These are phyloP conservation scores for Pica pica DNA, from an alignment of 2,113 vertebrate species.

Conservation along the genomic window DNA sequence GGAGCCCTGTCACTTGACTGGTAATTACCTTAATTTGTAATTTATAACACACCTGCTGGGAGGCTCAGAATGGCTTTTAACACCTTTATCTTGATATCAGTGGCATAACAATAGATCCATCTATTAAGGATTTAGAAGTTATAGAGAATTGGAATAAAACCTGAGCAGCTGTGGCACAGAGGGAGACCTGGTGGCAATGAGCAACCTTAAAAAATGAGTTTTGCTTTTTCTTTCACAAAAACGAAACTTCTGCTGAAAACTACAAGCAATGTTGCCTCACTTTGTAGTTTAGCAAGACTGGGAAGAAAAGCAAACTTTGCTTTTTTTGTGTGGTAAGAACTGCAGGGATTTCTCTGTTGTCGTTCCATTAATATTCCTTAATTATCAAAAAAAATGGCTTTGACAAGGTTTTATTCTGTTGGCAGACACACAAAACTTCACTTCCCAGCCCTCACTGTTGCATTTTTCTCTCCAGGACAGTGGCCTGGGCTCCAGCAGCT, in stretches of 20 bases:
- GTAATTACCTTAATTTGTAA: not conserved
- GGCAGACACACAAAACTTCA: not conserved
- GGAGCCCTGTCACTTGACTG: not conserved
- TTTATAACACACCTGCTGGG: not conserved
- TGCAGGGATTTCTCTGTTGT: not conserved
- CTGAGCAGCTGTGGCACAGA: not conserved
- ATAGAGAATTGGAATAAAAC: not conserved
- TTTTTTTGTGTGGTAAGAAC: not conserved
- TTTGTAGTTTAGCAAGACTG: not conserved
- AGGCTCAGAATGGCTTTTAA: not conserved
- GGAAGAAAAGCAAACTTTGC: not conserved
- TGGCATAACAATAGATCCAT: not conserved
- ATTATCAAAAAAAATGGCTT: not conserved
- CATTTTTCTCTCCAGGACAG: not conserved
- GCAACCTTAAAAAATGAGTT: not conserved
- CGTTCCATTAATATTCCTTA: not conserved
- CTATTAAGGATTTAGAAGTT: not conserved
- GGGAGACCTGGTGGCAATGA: not conserved
- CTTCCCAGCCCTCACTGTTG: not conserved
- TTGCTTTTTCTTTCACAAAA: not conserved
- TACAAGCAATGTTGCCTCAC: not conserved
- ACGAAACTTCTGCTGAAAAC: not conserved
- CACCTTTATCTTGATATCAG: not conserved
- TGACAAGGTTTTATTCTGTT: not conserved
- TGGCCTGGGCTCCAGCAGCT: not conserved